A percentile compares a stretch with the other conserved stretches of the same genome.
Evolutionary conservation across 2,113 vertebrate species (phyloP).

Genomic region (Sylvicapra grimmia): DNA sequence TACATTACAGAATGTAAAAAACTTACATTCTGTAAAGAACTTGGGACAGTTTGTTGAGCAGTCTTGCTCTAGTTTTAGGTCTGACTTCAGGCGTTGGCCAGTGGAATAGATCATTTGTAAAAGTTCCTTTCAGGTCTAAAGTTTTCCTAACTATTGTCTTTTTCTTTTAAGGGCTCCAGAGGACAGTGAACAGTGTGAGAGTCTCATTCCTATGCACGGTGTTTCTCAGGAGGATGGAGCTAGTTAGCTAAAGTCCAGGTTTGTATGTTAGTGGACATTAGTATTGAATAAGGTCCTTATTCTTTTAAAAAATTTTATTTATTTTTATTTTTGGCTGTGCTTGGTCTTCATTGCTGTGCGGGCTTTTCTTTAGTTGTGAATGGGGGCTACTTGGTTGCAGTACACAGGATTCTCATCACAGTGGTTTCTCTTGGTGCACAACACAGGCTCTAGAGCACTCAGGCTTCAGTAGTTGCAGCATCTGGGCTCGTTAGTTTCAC

Average conservation of each 20-base stretch:
- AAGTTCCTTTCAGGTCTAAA: neutral
- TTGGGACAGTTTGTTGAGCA: neutral
- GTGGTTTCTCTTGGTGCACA: neutral
- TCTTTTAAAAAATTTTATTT: neutral
- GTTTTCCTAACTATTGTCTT: neutral
- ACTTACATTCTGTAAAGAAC: neutral
- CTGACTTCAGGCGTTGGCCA: neutral
- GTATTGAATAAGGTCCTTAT: neutral
- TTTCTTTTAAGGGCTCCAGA: constrained; percentile 82
- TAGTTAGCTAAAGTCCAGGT: constrained; percentile 75
- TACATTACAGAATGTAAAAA: neutral
- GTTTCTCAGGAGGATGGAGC: constrained; percentile 82
- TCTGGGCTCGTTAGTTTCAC: neutral
- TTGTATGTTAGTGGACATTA: constrained; percentile 12
- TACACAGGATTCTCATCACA: neutral
- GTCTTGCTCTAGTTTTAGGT: neutral
- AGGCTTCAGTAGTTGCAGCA: neutral
- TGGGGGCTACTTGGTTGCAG: neutral
- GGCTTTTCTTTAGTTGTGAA: neutral
- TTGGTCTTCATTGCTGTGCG: neutral
- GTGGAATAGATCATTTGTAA: neutral
- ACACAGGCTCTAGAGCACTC: neutral
- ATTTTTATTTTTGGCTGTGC: neutral
- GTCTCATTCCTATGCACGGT: constrained; percentile 90
- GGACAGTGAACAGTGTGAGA: constrained; percentile 93